Evolutionary conservation across 2,113 vertebrate genomes (phyloP), one percentile per base, ranked within the genome.

Genomic region (Guaruba guarouba): DNA sequence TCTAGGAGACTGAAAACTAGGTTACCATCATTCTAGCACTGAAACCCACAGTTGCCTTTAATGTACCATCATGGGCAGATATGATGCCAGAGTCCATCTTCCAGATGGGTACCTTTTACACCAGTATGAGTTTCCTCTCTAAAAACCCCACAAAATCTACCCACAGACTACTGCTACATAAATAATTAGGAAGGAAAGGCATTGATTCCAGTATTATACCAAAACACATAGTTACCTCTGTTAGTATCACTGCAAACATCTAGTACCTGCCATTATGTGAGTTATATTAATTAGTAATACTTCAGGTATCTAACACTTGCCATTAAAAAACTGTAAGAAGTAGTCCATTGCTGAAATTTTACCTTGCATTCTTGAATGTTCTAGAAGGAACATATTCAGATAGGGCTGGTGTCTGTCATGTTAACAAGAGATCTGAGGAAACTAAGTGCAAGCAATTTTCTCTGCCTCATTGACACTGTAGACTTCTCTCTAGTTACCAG

Each of bases 401-500:
- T 7, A 71, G 33, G 20, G 66, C 3, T 35, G 39, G 7, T 89
- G 43, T 19, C 37, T 94, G 29, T 35, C 39, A 94, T 57, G 29
- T 54, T 66, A 91, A 67, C 18, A 84, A 75, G 86, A 74, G 22
- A 46, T 24, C 9, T 37, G 69, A 62, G 52, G 64, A 82, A 71
- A 46, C 48, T 67, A 91, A 92, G 52, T 49, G 46, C 80, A 92
- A 86, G 57, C 2, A 1, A 75, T 74, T 90, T 74, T 89, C 86
- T 77, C 73, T 52, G 70, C 68, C 77, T 39, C 16, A 1, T 3
- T 77, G 76, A 44, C 51, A 75, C 1, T 51, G 62, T 2, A 43
- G 74, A 33, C 24, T 92, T 69, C 84, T 86, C 49, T 89, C 97
- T 24, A 98, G 67, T 97, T 97, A 66, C 96, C 90, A 82, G 97